Conservation (phyloP, 1,140 invertebrate genomes). For the Pteromalus puparum region DNA sequence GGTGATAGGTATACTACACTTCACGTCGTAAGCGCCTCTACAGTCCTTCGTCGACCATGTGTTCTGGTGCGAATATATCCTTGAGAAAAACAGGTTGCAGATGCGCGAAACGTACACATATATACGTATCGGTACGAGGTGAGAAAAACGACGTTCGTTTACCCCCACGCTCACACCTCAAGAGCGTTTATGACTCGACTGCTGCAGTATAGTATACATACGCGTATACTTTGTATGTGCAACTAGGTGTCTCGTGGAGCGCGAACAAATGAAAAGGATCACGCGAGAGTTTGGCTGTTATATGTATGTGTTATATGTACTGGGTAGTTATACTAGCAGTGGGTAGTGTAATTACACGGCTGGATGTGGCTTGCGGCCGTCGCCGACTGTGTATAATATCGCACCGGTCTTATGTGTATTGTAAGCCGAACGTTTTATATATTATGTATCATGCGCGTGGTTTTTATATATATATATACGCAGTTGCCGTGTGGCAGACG, state of each 20-base stretch:
- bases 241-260: background rate
- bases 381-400: background rate
- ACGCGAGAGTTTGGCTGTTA: constrained; percentile 2
- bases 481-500: background rate
- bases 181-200: background rate
- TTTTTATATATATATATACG: background rate
- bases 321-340: too few species aligned
- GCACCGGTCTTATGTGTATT: background rate
- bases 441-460: background rate
- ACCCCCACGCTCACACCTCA: background rate
- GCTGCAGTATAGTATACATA: background rate
- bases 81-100: constrained; percentile 3
- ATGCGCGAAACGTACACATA: background rate
- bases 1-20: background rate
- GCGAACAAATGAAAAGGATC: constrained; percentile 16
- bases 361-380: constrained; percentile 37
- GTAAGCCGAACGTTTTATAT: background rate
- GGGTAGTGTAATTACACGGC: background rate
- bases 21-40: too few species aligned
- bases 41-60: background rate
- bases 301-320: background rate
- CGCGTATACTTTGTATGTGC: constrained; percentile 13
- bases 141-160: background rate
- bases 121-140: background rate
- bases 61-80: background rate